Base-by-base conservation (phyloP, 2,797 vertebrate genomes). In the Lithobates sylvaticus region DNA sequence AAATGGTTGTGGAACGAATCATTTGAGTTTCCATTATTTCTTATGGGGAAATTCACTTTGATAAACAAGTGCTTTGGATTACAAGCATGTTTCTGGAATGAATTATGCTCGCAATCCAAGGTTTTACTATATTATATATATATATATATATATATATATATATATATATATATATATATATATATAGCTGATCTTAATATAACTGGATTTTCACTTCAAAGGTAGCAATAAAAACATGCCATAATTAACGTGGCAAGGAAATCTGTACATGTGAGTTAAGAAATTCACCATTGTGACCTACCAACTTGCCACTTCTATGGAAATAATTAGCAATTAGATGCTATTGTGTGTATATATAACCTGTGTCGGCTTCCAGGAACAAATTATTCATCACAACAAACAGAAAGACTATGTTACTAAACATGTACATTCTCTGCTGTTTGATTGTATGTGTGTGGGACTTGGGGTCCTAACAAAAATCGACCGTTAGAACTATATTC, bases 261-360 rank as follows among this genome's bases (percentile, higher is more conserved):
- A 65, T n/a, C 61, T 26, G 61, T n/a, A 54, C 18, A 21, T 61
- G 54, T 23, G 54, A 58, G 54, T 7, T 58, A 23, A 58, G 18
- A 23, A 23, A 21, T 18, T 1, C 21, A 21, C 54, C 54, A 58
- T 29, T 67, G 64, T 29, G 65, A 67, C 65, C 65, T 67, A 10
- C 5, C 27, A 67, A 67, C n/a, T 26, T 26, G 65, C 65, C 65
- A 61, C 65, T 67, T 26, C 65, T 67, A 29, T 67, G 27, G 65
- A 67, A 67, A 67, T 67, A 67, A 67, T 29, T 26, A 67, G 65
- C 65, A 67, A 67, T 67, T 67, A 67, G 65, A 29, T 67, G 65
- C 12, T 29, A 67, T 67, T 67, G 65, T 67, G 65, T 67, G n/a
- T 27, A 67, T 67, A 67, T 67, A 67, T 67, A 67, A 26, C 10